These are phyloP conservation scores for Hydrolagus colliei DNA, from an alignment of 2,797 vertebrate species.

Conservation along the genomic window DNA sequence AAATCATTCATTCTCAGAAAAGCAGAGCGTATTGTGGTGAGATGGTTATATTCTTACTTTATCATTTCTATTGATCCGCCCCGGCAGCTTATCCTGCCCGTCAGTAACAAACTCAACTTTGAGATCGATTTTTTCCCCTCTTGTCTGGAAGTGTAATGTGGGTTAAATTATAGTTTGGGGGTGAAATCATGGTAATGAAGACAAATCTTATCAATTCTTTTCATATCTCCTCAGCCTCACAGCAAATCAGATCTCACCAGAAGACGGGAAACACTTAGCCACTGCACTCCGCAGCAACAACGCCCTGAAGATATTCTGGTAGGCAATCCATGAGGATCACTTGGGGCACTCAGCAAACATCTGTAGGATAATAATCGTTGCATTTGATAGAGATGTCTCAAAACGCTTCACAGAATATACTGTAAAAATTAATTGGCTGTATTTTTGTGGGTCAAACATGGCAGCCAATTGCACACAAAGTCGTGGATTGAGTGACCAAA, in stretches of 20 bases:
- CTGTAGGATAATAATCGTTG: too few species aligned
- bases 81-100: neutral
- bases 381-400: too few species aligned
- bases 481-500: too few species aligned
- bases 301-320: slow-evolving; percentile 17
- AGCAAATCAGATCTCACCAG: slow-evolving; percentile 20
- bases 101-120: neutral
- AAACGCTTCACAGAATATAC: too few species aligned
- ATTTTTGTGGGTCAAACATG: too few species aligned
- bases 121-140: neutral
- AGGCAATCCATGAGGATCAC: neutral
- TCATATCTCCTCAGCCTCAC: neutral
- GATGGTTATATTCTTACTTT: neutral
- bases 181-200: neutral
- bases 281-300: slow-evolving; percentile 7
- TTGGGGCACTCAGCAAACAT: slow-evolving; percentile 28
- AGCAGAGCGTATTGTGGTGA: too few species aligned
- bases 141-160: neutral
- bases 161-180: neutral
- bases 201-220: neutral
- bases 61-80: neutral
- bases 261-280: neutral
- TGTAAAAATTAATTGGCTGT: too few species aligned
- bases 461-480: too few species aligned
- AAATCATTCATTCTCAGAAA: too few species aligned